Conservation (phyloP, 1,140 invertebrate genomes). For the Diploscapter pachys region DNA sequence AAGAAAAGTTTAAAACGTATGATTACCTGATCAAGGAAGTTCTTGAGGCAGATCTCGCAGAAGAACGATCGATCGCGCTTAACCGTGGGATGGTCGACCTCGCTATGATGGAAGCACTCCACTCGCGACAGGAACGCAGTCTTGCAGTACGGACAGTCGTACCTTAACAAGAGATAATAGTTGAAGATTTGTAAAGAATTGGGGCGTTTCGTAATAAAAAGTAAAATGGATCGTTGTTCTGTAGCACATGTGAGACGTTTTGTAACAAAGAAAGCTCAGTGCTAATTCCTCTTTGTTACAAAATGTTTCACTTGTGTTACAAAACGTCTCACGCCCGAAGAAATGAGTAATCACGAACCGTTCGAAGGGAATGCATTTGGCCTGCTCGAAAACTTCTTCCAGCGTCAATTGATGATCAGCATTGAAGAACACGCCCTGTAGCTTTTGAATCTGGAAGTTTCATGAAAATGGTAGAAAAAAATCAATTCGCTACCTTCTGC, state of each 20-base stretch:
- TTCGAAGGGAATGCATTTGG: constrained; percentile 52
- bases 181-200: neutral
- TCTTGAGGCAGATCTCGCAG: constrained; percentile 45
- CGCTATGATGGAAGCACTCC: constrained; percentile 52
- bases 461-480: neutral
- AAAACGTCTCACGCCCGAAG: neutral
- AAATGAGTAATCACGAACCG: constrained; percentile 8
- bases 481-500: constrained; percentile 43
- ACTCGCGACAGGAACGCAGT: constrained; percentile 46
- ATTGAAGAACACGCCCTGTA: constrained; percentile 29
- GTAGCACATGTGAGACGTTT: too few relatives aligned
- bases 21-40: neutral
- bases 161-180: constrained; percentile 17
- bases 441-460: neutral
- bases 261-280: too few relatives aligned
- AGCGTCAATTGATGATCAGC: constrained; percentile 33
- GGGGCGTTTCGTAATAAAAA: neutral
- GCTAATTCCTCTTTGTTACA: too few relatives aligned
- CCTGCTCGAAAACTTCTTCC: constrained; percentile 49
- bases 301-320: too few relatives aligned
- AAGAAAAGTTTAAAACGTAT: too few relatives aligned
- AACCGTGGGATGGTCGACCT: constrained; percentile 45
- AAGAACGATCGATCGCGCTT: constrained; percentile 50
- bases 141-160: constrained; percentile 56
- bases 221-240: neutral